Conservation (phyloP, 2,888 invertebrate genomes). For the Argyresthia goedartella region DNA sequence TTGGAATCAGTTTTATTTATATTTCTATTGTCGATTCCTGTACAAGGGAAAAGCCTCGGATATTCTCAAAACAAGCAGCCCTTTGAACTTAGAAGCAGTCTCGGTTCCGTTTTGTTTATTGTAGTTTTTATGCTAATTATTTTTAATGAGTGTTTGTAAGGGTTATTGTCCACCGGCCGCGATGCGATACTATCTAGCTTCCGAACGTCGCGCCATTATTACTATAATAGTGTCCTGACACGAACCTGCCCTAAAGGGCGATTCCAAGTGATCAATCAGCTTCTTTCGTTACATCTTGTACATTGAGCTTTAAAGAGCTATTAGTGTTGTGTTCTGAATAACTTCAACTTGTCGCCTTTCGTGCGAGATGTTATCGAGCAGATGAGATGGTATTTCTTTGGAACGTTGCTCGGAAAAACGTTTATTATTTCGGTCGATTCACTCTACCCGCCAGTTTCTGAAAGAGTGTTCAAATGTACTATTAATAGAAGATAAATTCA, state of each 20-base stretch:
- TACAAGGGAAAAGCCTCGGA: too few relatives aligned
- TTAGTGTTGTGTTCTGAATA: neutral
- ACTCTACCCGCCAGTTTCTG: too few relatives aligned
- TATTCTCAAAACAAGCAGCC: too few relatives aligned
- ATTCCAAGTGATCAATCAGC: slow-evolving; percentile 45
- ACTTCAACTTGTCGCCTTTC: neutral
- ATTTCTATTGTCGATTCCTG: too few relatives aligned
- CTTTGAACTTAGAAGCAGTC: neutral
- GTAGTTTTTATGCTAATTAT: slow-evolving; percentile 46
- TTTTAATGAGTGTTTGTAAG: slow-evolving; percentile 53
- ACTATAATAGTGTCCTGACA: slow-evolving; percentile 59
- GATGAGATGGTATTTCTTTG: too few relatives aligned
- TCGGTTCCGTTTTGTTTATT: slow-evolving; percentile 3
- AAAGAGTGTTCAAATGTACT: too few relatives aligned
- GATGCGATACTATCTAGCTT: slow-evolving; percentile 60
- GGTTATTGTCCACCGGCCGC: slow-evolving; percentile 66
- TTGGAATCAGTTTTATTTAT: too few relatives aligned
- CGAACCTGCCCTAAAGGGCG: slow-evolving; percentile 46
- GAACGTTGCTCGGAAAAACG: neutral
- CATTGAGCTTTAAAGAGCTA: neutral
- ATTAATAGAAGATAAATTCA: too few relatives aligned
- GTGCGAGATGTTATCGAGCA: too few relatives aligned
- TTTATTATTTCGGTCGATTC: neutral
- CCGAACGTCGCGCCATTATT: slow-evolving; percentile 59
- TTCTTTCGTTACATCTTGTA: slow-evolving; percentile 35